These are phyloP conservation scores for Pararge aegeria DNA, from an alignment of 1,140 invertebrate species.

Conservation along the genomic window DNA sequence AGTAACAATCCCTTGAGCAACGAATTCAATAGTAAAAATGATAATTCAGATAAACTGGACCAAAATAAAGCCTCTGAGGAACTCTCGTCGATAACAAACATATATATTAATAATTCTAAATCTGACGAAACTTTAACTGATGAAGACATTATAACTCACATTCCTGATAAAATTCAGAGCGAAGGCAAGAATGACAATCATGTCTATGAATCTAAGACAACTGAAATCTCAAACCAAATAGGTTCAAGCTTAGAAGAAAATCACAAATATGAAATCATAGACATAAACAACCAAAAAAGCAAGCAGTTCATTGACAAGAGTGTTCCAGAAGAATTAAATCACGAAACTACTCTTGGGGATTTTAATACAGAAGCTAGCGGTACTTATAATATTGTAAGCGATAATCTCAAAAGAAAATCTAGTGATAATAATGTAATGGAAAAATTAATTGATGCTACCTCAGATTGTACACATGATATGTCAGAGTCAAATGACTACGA, in stretches of 20 bases:
- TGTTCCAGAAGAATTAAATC: background rate
- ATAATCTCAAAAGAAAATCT: background rate
- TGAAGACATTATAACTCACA: slow-evolving; percentile 28
- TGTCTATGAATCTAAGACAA: slow-evolving; percentile 7
- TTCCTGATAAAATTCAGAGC: slow-evolving; percentile 24
- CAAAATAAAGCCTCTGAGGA: slow-evolving; percentile 43
- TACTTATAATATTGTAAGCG: background rate
- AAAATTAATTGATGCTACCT: slow-evolving; percentile 22
- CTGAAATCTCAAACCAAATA: background rate
- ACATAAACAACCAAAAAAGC: background rate
- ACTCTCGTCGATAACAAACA: slow-evolving; percentile 8
- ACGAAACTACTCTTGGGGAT: background rate
- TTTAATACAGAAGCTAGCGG: background rate
- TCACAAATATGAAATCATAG: background rate
- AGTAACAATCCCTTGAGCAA: slow-evolving; percentile 44
- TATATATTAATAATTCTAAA: slow-evolving; percentile 4
- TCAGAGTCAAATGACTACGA: slow-evolving; percentile 43
- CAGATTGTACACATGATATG: slow-evolving; percentile 35
- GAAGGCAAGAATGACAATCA: slow-evolving; percentile 19
- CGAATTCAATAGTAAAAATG: slow-evolving; percentile 37
- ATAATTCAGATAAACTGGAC: slow-evolving; percentile 44
- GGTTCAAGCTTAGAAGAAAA: background rate
- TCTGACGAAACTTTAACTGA: slow-evolving; percentile 15
- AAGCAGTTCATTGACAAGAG: slow-evolving; percentile 2
- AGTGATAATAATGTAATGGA: slow-evolving; percentile 27